phyloP scores from a whole-genome alignment of 1,140 invertebrate species.

The Drosophila lini region DNA sequence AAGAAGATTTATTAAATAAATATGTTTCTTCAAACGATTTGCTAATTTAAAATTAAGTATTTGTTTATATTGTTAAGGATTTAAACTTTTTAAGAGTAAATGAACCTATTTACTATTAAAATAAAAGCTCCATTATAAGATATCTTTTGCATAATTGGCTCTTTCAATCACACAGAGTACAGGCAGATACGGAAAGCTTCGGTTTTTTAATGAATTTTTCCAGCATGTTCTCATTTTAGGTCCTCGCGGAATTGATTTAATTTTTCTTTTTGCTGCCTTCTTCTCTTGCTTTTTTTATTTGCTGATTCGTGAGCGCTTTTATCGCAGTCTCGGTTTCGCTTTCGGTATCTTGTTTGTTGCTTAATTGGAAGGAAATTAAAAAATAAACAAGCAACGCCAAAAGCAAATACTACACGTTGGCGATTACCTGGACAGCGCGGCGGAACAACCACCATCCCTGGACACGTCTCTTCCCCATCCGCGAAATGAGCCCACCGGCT shows the following conservation, averaged over 20 bases:
- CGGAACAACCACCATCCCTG: conserved; percentile 16
- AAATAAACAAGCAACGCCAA: conserved; percentile 79
- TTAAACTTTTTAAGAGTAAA: too few species aligned
- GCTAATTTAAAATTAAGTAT: neutral
- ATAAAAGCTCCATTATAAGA: neutral
- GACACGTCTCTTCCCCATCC: conserved; percentile 6
- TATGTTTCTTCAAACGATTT: neutral
- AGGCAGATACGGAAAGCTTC: conserved; percentile 12
- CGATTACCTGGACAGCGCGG: conserved; percentile 66
- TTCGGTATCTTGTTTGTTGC: conserved; percentile 73
- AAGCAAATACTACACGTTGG: conserved; percentile 79
- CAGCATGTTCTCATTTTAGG: conserved; percentile 59
- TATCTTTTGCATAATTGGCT: neutral
- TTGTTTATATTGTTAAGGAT: neutral
- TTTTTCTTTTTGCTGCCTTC: conserved; percentile 55
- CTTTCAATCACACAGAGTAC: conserved; percentile 14
- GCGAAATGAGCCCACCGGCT: conserved; percentile 55
- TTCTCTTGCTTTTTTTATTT: conserved; percentile 29
- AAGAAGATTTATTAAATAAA: too few species aligned
- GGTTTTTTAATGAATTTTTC: conserved; percentile 65
- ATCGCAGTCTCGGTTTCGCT: conserved; percentile 32
- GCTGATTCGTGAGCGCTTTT: conserved; percentile 29
- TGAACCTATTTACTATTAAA: neutral
- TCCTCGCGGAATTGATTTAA: conserved; percentile 60
- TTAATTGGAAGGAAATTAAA: conserved; percentile 83